These are phyloP conservation scores for Leptopilina clavipes DNA, from an alignment of 1,140 invertebrate species.

Conservation along the genomic window DNA sequence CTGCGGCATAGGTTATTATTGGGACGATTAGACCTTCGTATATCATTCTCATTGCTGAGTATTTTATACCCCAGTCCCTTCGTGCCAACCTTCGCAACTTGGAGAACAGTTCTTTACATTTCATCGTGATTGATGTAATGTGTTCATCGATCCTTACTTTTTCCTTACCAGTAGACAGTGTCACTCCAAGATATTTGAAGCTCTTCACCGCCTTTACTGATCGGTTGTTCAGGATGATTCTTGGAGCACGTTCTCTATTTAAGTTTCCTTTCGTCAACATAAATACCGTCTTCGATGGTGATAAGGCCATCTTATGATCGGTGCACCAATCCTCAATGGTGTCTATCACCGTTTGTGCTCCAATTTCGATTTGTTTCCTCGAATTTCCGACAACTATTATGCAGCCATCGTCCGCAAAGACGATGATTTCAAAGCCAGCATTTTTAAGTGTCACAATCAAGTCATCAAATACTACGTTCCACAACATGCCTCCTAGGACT, in stretches of 20 bases:
- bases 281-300: slow-evolving; percentile 44
- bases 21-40: slow-evolving; percentile 57
- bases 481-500: slow-evolving; percentile 66
- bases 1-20: slow-evolving; percentile 53
- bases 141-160: background rate
- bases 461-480: slow-evolving; percentile 70
- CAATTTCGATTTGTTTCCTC: too few species aligned
- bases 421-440: slow-evolving; percentile 50
- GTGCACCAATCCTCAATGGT: slow-evolving; percentile 60
- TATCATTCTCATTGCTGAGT: slow-evolving; percentile 39
- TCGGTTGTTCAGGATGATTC: background rate
- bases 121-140: background rate
- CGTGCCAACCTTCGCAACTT: slow-evolving; percentile 36
- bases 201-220: background rate
- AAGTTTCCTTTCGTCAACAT: slow-evolving; percentile 47
- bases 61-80: slow-evolving; percentile 46
- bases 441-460: slow-evolving; percentile 56
- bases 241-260: slow-evolving; percentile 25
- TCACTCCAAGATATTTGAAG: slow-evolving; percentile 44
- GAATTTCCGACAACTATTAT: too few species aligned
- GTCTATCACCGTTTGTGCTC: too few species aligned
- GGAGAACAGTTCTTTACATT: background rate
- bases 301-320: slow-evolving; percentile 47
- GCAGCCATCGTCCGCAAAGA: slow-evolving; percentile 69
- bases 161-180: background rate